phyloP scores from a whole-genome alignment of 2,113 vertebrate species.

The Rhinopomastus cyanomelas region DNA sequence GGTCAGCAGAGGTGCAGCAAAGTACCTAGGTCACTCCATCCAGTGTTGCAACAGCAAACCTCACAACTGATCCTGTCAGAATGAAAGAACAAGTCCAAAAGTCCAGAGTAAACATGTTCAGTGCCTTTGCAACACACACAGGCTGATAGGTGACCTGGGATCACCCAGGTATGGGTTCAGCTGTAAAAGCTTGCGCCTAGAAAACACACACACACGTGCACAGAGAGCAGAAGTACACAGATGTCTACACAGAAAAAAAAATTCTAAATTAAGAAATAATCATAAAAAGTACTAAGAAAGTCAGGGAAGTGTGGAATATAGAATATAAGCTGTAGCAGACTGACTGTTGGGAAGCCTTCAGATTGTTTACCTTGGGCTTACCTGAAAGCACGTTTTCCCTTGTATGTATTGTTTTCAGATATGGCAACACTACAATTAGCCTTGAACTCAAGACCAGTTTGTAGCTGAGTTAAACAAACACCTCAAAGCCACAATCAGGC shows the following conservation, averaged over 20 bases:
- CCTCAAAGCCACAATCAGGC: not conserved
- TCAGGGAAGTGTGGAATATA: not conserved
- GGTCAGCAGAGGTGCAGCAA: not conserved
- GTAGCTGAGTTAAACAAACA: not conserved
- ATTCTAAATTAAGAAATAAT: not conserved
- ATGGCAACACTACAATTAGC: not conserved
- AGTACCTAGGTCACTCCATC: not conserved
- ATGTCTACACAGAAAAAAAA: not conserved
- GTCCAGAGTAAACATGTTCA: not conserved
- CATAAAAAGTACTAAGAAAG: not conserved
- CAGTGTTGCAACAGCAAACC: constrained; percentile 13
- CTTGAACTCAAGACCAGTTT: not conserved
- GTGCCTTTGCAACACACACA: not conserved
- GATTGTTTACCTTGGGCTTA: not conserved
- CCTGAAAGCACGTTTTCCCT: not conserved
- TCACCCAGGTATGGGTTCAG: not conserved
- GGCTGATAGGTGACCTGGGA: constrained; percentile 53
- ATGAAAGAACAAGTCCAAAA: constrained; percentile 15
- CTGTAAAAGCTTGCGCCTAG: not conserved
- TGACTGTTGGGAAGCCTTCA: not conserved
- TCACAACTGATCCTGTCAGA: constrained; percentile 46
- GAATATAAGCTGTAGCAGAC: not conserved
- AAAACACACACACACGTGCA: not conserved
- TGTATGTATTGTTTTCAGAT: not conserved
- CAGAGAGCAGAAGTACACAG: not conserved